These are phyloP conservation scores for Cardinalis cardinalis DNA, from an alignment of 2,113 vertebrate species.

Conservation along the genomic window DNA sequence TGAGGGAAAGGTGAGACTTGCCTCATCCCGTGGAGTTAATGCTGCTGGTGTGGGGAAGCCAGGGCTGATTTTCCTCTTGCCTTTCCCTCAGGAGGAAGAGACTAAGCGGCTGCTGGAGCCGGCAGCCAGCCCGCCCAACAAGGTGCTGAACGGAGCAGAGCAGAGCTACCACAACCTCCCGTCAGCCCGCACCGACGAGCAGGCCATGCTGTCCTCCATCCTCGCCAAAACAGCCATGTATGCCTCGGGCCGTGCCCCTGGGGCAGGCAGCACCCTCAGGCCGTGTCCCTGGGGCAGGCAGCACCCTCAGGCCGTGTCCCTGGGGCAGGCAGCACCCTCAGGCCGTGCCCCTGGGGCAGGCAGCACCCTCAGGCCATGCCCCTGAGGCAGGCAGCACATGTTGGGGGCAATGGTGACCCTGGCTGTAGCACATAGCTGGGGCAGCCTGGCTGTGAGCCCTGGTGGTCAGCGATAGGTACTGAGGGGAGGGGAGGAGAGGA, in stretches of 20 bases:
- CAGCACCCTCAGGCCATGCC: not conserved
- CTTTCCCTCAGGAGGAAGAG: conserved; percentile 72
- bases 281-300: too few species aligned
- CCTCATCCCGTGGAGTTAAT: rapidly evolving
- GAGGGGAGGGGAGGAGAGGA: not conserved
- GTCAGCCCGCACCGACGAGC: conserved; percentile 87
- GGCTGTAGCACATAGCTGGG: not conserved
- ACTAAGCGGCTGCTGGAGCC: conserved; percentile 84
- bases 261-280: not conserved
- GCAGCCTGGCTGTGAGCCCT: not conserved
- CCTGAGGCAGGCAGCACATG: not conserved
- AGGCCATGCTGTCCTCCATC: conserved; percentile 92
- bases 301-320: too few species aligned
- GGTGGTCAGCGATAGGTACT: not conserved
- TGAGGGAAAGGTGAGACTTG: rapidly evolving
- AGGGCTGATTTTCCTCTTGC: not conserved
- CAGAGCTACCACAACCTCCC: conserved; percentile 80
- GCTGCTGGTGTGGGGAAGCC: not conserved
- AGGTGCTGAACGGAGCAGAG: conserved; percentile 85
- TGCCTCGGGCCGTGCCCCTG: not conserved
- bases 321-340: too few species aligned
- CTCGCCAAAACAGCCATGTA: conserved; percentile 92
- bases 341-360: too few species aligned
- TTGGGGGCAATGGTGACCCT: rapidly evolving
- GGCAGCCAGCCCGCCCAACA: conserved; percentile 80